A percentile compares a stretch with the other conserved stretches of the same genome.
Evolutionary conservation across 2,113 vertebrate species (phyloP).

Genomic region (Equus quagga): DNA sequence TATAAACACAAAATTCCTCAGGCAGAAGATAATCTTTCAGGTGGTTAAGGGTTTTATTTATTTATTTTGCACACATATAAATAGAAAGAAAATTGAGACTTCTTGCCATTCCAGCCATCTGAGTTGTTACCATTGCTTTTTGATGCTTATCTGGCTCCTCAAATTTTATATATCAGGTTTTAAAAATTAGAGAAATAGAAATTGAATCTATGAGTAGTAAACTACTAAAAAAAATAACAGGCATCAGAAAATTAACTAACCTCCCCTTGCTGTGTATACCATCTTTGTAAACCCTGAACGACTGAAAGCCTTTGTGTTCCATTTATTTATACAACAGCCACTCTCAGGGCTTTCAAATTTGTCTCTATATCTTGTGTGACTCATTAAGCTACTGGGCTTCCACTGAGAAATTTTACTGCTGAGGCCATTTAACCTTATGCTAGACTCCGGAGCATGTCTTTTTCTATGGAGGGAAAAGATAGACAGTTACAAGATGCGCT

Average conservation of each 20-base stretch:
- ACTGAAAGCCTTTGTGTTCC: neutral
- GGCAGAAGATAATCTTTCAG: constrained; percentile 66
- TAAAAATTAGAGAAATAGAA: constrained; percentile 29
- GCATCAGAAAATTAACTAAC: neutral
- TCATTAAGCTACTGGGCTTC: neutral
- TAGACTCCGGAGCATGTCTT: neutral
- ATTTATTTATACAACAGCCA: neutral
- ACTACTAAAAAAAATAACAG: neutral
- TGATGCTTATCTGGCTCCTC: neutral
- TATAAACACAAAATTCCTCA: constrained; percentile 67
- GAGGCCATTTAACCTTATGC: neutral
- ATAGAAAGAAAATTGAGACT: constrained; percentile 26
- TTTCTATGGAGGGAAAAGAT: neutral
- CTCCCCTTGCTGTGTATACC: neutral
- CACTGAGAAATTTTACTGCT: neutral
- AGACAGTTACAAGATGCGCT: neutral
- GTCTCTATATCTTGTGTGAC: neutral
- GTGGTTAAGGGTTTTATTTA: constrained; percentile 16
- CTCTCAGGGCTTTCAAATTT: neutral
- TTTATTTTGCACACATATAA: neutral
- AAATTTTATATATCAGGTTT: neutral
- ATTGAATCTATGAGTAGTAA: neutral
- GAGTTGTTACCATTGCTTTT: neutral
- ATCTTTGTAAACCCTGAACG: neutral
- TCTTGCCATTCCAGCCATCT: neutral